phyloP scores from a whole-genome alignment of 2,797 vertebrate genomes.

The Poeciliopsis presidionis region DNA sequence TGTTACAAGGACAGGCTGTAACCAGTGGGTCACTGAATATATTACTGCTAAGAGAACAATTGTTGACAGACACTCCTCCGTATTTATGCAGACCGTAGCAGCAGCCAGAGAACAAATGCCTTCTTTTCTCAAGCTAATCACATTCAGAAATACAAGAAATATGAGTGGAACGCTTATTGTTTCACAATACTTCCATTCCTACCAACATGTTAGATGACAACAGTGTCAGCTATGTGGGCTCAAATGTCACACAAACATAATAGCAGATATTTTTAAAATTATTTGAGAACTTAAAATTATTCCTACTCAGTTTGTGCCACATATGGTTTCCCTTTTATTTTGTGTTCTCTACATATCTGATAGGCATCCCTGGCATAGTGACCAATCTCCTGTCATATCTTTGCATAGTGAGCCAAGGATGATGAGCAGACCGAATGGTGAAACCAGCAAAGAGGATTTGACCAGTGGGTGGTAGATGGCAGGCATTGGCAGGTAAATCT shows the following conservation, averaged over 20 bases:
- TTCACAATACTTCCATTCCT: slow-evolving; percentile 23
- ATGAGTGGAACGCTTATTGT: slow-evolving; percentile 3
- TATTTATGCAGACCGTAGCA: slow-evolving; percentile 39
- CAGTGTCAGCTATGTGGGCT: neutral
- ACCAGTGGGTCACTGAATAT: slow-evolving; percentile 44
- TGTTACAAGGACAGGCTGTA: slow-evolving; percentile 53
- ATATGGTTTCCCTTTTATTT: slow-evolving; percentile 1
- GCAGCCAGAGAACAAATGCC: slow-evolving; percentile 38
- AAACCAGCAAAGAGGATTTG: slow-evolving; percentile 65
- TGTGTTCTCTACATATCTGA: slow-evolving; percentile 31
- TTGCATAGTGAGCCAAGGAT: slow-evolving; percentile 46
- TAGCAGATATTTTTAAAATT: neutral
- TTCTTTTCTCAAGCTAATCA: slow-evolving; percentile 26
- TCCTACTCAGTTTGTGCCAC: neutral
- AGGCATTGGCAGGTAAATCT: slow-evolving; percentile 49
- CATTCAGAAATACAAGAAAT: slow-evolving; percentile 15
- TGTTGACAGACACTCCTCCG: slow-evolving; percentile 51
- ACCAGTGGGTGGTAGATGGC: slow-evolving; percentile 50
- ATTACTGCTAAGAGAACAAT: slow-evolving; percentile 58
- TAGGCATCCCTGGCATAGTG: slow-evolving; percentile 51
- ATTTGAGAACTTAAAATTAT: neutral
- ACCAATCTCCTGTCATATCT: slow-evolving; percentile 45
- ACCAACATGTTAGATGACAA: neutral
- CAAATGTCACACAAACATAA: neutral
- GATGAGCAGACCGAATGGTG: slow-evolving; percentile 48